These are phyloP conservation scores for Halcyon chelicuti DNA, from an alignment of 2,797 vertebrate genomes.

Conservation along the genomic window DNA sequence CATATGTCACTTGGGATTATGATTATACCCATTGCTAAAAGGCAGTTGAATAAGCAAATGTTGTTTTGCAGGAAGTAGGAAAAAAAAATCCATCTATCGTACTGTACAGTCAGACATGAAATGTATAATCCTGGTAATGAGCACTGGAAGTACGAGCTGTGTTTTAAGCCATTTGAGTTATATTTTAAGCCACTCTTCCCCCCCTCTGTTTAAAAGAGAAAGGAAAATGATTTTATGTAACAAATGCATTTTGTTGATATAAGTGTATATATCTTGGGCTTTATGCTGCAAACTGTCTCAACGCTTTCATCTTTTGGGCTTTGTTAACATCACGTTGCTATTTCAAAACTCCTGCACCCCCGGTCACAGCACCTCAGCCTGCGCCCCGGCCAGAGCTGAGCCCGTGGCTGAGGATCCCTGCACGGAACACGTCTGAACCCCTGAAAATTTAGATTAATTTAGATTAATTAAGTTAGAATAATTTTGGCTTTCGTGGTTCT, in stretches of 20 bases:
- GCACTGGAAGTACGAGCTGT: slow-evolving; percentile 40
- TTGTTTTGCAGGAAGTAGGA: slow-evolving; percentile 60
- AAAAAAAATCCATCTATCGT: slow-evolving; percentile 40
- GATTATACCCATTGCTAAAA: slow-evolving; percentile 73
- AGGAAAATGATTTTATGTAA: slow-evolving; percentile 14
- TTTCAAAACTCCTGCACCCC: not conserved
- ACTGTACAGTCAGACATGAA: slow-evolving; percentile 11
- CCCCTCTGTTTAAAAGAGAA: slow-evolving; percentile 9
- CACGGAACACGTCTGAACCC: fast-evolving
- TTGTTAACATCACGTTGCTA: not conserved
- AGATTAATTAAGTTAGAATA: no score
- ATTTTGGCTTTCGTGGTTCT: not conserved
- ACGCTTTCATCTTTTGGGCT: not conserved
- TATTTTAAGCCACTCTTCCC: slow-evolving; percentile 45
- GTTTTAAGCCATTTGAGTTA: slow-evolving; percentile 42
- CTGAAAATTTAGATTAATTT: fast-evolving
- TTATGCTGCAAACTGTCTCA: not conserved
- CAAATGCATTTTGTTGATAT: slow-evolving; percentile 1
- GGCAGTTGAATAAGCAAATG: slow-evolving; percentile 69
- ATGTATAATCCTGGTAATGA: slow-evolving; percentile 66
- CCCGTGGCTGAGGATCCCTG: fast-evolving
- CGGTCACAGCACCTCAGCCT: not conserved
- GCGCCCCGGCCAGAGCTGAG: not conserved
- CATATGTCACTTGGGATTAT: slow-evolving; percentile 78
- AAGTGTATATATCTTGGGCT: not conserved